Percentiles rank a stretch among this genome's conserved stretches.
phyloP scores from a whole-genome alignment of 2,113 vertebrate genomes.

The Malurus cyaneus region DNA sequence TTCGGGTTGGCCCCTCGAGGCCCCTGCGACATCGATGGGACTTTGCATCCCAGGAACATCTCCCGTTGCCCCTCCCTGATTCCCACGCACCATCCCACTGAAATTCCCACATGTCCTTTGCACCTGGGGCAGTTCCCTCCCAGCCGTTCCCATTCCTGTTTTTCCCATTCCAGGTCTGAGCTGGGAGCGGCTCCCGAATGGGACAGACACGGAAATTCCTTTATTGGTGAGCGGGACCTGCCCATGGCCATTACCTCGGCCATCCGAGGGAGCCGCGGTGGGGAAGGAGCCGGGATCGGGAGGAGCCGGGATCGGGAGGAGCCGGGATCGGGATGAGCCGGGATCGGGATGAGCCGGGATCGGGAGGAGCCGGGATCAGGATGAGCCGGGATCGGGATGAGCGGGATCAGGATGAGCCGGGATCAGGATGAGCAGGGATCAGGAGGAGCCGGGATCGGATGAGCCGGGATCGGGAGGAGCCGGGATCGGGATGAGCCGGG shows the following conservation, averaged over 20 bases:
- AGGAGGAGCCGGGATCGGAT: no score
- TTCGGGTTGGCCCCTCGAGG: rapidly evolving
- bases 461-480: no score
- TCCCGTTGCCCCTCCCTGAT: background rate
- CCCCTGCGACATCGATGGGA: background rate
- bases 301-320: no score
- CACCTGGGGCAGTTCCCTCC: background rate
- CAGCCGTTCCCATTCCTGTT: background rate
- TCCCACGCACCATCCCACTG: background rate
- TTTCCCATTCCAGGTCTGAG: background rate
- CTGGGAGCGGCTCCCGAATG: background rate
- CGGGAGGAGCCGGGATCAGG: no score
- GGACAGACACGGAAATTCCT: background rate
- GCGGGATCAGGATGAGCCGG: no score
- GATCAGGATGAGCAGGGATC: no score
- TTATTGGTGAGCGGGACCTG: background rate
- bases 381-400: no score
- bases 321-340: no score
- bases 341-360: no score
- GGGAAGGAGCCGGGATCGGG: rapidly evolving
- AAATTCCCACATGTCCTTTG: background rate
- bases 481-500: no score
- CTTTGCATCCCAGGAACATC: background rate
- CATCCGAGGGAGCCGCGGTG: rapidly evolving
- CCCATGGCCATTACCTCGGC: no score